These are phyloP conservation scores for Hypotaenidia okinawae DNA, from an alignment of 2,797 vertebrate species.

Conservation along the genomic window DNA sequence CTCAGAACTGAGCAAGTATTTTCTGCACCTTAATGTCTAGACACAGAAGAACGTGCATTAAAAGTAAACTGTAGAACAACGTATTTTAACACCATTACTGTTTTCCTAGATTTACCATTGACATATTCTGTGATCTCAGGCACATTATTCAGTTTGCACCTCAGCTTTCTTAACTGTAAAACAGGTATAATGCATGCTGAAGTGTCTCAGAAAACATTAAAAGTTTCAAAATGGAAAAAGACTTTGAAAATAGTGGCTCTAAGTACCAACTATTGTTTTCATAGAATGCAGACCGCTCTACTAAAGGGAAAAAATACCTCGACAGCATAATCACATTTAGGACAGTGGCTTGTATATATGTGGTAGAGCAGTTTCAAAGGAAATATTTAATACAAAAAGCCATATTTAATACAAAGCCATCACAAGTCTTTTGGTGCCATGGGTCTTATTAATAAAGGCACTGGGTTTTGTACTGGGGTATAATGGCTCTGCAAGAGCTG, in stretches of 20 bases:
- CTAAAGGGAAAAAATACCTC: not conserved
- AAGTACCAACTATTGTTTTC: not conserved
- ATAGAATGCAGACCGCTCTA: not conserved
- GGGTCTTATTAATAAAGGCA: slow-evolving; percentile 10
- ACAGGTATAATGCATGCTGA: not conserved
- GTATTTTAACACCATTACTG: not conserved
- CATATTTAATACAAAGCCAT: slow-evolving; percentile 1
- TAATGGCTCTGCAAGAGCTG: slow-evolving; percentile 47
- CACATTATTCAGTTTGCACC: not conserved
- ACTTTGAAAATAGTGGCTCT: not conserved
- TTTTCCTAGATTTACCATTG: not conserved
- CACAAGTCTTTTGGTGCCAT: not conserved
- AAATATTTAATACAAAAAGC: not conserved
- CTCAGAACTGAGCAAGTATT: not conserved
- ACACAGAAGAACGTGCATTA: not conserved
- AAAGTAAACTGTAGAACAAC: not conserved
- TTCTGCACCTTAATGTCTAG: not conserved
- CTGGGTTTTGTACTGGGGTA: not conserved
- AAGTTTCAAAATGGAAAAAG: not conserved
- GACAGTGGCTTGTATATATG: not conserved
- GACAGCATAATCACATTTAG: not conserved
- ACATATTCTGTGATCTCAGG: not conserved
- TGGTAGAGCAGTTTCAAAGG: not conserved
- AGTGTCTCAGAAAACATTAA: not conserved
- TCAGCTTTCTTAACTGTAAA: not conserved